A percentile compares a stretch with the other conserved stretches of the same genome.
Evolutionary conservation across 2,888 invertebrate genomes (phyloP).

Genomic region (Abscondita cerata): DNA sequence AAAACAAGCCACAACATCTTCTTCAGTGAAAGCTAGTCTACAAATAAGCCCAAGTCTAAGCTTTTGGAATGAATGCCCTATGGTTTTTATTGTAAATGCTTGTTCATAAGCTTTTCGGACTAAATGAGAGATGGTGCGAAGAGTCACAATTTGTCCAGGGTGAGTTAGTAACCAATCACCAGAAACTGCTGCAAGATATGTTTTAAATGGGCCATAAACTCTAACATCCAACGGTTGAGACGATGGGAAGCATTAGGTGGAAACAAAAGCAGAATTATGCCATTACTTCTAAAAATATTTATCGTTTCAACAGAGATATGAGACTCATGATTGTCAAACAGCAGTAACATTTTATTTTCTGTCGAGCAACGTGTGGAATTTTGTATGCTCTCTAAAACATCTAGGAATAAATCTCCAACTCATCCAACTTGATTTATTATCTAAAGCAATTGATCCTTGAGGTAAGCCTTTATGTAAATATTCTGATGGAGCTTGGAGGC

Average conservation of each 20-base stretch:
- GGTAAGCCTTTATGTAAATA: conserved; percentile 35
- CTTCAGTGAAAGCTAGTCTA: too few species aligned
- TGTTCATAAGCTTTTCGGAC: conserved; percentile 25
- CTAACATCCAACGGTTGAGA: conserved; percentile 33
- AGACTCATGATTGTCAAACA: background rate
- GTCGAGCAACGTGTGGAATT: background rate
- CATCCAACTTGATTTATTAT: conserved; percentile 38
- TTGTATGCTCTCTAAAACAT: background rate
- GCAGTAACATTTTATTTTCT: background rate
- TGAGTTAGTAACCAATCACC: conserved; percentile 23
- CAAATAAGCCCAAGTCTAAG: too few species aligned
- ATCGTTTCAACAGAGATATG: background rate
- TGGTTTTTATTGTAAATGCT: conserved; percentile 29
- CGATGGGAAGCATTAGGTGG: background rate
- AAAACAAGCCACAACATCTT: too few species aligned
- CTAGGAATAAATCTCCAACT: conserved; percentile 3
- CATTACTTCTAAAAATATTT: background rate
- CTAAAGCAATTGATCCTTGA: conserved; percentile 28
- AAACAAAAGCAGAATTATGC: background rate
- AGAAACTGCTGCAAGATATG: conserved; percentile 21
- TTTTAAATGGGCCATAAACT: conserved; percentile 27
- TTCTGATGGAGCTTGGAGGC: conserved; percentile 16
- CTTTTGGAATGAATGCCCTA: too few species aligned
- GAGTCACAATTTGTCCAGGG: conserved; percentile 20
- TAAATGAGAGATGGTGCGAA: conserved; percentile 25